phyloP scores from a whole-genome alignment of 2,797 vertebrate species.

The Rhabdophis nuchalis region DNA sequence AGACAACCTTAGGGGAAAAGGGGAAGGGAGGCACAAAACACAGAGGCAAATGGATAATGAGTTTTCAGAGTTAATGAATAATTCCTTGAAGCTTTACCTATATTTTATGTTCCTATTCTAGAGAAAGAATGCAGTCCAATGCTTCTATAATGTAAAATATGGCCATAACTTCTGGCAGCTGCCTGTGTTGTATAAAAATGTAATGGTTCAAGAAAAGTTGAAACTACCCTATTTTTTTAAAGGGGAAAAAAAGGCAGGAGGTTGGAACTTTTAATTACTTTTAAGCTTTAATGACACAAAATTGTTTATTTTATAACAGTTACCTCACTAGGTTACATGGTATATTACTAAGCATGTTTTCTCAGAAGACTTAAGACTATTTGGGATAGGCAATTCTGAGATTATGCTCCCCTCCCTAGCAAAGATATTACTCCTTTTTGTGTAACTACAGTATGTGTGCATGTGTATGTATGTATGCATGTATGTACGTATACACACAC shows the following conservation, averaged over 20 bases:
- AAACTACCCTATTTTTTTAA: neutral
- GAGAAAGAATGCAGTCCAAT: neutral
- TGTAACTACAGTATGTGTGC: neutral
- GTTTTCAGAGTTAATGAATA: neutral
- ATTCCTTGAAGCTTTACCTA: too few relatives aligned
- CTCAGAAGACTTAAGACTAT: neutral
- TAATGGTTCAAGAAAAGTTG: neutral
- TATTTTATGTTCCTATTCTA: rapidly evolving
- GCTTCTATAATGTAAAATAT: neutral
- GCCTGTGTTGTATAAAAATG: neutral
- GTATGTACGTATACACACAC: neutral
- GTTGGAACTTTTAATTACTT: neutral
- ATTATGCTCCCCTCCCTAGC: neutral
- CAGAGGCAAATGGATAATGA: rapidly evolving
- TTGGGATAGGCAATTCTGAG: neutral
- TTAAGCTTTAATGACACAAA: neutral
- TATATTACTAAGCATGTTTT: neutral
- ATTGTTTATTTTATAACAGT: neutral
- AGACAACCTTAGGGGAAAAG: neutral
- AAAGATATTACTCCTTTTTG: neutral
- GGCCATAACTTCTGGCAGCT: neutral
- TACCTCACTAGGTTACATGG: neutral
- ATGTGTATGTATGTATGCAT: too few relatives aligned
- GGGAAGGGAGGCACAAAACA: neutral
- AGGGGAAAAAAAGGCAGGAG: neutral